Conservation (phyloP, 2,113 vertebrate species). For the Forbesichthys agassizii region DNA sequence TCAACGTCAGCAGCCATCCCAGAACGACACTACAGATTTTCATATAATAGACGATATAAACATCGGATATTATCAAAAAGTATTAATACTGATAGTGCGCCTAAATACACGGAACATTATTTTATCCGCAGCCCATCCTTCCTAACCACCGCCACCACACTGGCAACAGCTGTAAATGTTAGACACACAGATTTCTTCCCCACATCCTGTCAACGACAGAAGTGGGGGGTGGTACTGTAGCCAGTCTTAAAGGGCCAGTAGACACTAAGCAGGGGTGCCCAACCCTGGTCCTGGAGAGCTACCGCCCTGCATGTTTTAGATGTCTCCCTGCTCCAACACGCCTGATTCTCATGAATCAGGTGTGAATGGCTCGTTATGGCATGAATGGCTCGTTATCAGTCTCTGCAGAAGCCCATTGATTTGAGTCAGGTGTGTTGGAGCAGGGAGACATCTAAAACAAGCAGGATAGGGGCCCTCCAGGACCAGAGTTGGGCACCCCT, state of each 20-base stretch:
- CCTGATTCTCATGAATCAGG: too few relatives aligned
- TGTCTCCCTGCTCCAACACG: too few relatives aligned
- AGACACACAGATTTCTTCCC: conserved; percentile 36
- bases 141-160: not conserved
- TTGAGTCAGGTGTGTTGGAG: too few relatives aligned
- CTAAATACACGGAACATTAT: not conserved
- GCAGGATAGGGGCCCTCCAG: too few relatives aligned
- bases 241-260: conserved; percentile 51
- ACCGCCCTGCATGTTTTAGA: too few relatives aligned
- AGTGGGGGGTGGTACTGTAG: not conserved
- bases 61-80: conserved; percentile 2
- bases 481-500: too few relatives aligned
- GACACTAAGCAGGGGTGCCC: not conserved
- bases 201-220: conserved; percentile 25
- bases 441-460: too few relatives aligned
- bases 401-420: too few relatives aligned
- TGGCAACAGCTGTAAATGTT: conserved; percentile 31
- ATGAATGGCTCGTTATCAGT: too few relatives aligned
- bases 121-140: not conserved
- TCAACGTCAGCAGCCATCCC: conserved; percentile 78
- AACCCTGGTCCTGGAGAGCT: too few relatives aligned
- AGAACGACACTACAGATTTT: conserved; percentile 27
- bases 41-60: conserved; percentile 36
- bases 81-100: too few relatives aligned
- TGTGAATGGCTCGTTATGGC: too few relatives aligned